These are phyloP conservation scores for Spatula clypeata DNA, from an alignment of 2,797 vertebrate species.

Conservation along the genomic window DNA sequence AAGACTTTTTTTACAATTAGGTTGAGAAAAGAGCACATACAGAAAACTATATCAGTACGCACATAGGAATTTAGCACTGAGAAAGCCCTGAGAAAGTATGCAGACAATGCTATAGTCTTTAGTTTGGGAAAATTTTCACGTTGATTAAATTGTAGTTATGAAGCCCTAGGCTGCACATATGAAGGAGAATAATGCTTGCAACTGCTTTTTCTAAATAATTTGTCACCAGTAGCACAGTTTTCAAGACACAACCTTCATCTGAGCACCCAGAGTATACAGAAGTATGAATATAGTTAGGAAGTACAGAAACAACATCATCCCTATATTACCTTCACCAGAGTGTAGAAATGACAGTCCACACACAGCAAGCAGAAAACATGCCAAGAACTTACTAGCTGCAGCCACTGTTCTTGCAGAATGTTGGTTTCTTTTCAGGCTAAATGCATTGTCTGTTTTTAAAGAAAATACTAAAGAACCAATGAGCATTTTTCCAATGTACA, in stretches of 20 bases:
- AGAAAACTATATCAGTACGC: background rate
- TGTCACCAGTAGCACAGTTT: background rate
- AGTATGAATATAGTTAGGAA: background rate
- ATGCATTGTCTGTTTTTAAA: background rate
- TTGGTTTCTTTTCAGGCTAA: background rate
- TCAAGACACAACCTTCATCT: background rate
- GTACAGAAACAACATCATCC: background rate
- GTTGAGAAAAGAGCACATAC: background rate
- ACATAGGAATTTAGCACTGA: background rate
- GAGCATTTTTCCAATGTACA: background rate
- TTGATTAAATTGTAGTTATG: background rate
- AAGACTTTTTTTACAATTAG: background rate
- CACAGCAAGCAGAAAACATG: accelerated
- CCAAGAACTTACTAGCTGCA: background rate
- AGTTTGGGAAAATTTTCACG: background rate
- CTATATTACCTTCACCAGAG: background rate
- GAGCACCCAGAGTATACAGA: background rate
- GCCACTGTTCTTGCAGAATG: background rate
- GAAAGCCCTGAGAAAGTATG: background rate
- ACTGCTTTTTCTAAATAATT: background rate
- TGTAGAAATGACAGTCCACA: background rate
- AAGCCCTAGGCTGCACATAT: background rate
- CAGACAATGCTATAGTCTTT: background rate
- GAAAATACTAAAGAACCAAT: background rate
- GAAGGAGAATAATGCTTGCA: background rate